Evolutionary conservation across 1,140 invertebrate species (phyloP).

Genomic region (Spodoptera litura): DNA sequence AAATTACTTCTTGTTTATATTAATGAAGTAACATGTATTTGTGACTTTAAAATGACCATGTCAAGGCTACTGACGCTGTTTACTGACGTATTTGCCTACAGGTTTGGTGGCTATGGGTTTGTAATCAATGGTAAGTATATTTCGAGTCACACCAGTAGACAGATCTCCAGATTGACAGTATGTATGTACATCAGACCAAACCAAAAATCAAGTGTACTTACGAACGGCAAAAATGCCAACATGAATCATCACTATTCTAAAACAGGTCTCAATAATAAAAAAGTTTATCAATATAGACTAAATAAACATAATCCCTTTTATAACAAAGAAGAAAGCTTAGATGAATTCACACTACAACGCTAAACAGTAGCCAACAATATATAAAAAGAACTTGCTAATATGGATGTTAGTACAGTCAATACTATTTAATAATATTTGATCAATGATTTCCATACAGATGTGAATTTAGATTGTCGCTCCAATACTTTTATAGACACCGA

Average conservation of each 20-base stretch:
- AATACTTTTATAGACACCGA: no score
- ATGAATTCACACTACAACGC: conserved; percentile 1
- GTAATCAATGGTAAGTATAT: background rate
- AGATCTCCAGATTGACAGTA: no score
- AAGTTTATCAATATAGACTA: background rate
- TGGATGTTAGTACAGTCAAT: background rate
- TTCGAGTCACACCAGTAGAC: background rate
- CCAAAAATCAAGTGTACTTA: no score
- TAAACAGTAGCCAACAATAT: conserved; percentile 6
- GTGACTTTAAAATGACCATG: conserved; percentile 3
- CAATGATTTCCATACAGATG: no score
- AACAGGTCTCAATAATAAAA: no score
- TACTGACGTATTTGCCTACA: background rate
- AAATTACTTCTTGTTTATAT: background rate
- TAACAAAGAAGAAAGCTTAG: background rate
- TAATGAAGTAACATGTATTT: background rate
- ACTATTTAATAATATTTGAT: background rate
- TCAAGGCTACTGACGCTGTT: conserved; percentile 1
- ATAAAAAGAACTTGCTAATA: conserved; percentile 3
- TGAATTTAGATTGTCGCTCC: no score
- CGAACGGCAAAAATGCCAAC: no score
- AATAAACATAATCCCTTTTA: background rate
- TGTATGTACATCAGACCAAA: no score
- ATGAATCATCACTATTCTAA: no score
- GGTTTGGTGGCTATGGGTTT: background rate